A percentile compares a stretch with the other conserved stretches of the same genome.
Evolutionary conservation across 2,797 vertebrate genomes (phyloP).

Genomic region (Manis crassicaudata): DNA sequence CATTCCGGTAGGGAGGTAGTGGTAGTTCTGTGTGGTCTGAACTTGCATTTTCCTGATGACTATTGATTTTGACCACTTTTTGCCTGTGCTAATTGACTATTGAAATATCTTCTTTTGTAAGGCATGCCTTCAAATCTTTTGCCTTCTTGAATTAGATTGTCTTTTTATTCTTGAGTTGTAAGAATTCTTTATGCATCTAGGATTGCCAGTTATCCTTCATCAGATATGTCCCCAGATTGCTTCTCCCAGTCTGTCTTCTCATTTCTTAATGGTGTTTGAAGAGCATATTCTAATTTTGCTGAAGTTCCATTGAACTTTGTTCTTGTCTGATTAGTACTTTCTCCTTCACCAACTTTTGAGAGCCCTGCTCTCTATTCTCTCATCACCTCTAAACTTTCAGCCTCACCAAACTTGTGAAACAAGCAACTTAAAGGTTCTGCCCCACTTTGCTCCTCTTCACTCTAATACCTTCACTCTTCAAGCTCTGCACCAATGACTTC

Average conservation of each 20-base stretch:
- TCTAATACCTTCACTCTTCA: neutral
- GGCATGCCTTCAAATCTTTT: neutral
- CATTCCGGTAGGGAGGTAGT: neutral
- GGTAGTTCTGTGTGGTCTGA: neutral
- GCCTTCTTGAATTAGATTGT: neutral
- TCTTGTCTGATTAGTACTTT: neutral
- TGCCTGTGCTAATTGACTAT: neutral
- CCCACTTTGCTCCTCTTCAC: neutral
- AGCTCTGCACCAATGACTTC: neutral
- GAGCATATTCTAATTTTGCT: neutral
- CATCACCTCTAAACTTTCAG: neutral
- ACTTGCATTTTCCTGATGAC: neutral
- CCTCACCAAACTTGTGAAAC: neutral
- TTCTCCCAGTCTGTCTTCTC: neutral
- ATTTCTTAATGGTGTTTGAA: neutral
- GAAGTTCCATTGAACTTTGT: neutral
- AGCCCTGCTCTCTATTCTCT: neutral
- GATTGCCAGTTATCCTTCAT: neutral
- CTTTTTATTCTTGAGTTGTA: neutral
- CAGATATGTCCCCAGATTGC: neutral
- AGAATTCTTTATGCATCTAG: neutral
- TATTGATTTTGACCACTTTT: neutral
- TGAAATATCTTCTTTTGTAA: neutral
- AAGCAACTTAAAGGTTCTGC: neutral
- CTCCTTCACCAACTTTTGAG: neutral